Conservation (phyloP, 2,113 vertebrate species). For the Chaenogobius annularis region DNA sequence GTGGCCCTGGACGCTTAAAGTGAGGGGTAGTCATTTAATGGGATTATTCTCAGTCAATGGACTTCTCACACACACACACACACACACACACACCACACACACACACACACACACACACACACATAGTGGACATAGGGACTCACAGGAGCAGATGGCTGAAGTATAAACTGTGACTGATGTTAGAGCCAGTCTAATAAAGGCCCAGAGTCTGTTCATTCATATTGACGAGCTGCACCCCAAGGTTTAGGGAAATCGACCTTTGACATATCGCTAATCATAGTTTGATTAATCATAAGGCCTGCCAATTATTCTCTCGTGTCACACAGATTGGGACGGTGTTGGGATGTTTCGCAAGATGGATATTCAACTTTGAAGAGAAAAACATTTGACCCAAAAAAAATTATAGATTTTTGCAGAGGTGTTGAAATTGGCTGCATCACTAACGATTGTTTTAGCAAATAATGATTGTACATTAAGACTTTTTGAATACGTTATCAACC, state of each 20-base stretch:
- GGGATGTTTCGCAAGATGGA: not conserved
- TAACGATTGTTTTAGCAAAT: too few species aligned
- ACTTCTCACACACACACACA: conserved; percentile 28
- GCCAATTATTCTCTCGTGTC: not conserved
- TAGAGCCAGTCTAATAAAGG: conserved; percentile 47
- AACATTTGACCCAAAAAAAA: too few species aligned
- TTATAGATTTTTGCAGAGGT: not conserved
- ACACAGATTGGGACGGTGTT: not conserved
- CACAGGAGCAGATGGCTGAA: conserved; percentile 61
- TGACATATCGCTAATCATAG: conserved; percentile 29
- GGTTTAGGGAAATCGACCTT: conserved; percentile 50
- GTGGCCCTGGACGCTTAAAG: conserved; percentile 43
- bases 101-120: conserved; percentile 1
- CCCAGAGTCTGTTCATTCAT: conserved; percentile 47
- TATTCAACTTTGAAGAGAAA: not conserved
- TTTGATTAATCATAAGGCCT: conserved; percentile 6
- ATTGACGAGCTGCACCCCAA: conserved; percentile 43
- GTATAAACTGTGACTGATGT: conserved; percentile 68
- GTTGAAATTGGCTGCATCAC: too few species aligned
- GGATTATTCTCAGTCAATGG: conserved; percentile 69
- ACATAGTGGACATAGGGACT: conserved; percentile 5
- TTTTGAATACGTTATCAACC: too few species aligned
- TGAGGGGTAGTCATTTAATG: conserved; percentile 68
- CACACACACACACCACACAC: conserved; percentile 4
- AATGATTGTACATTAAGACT: too few species aligned